Evolutionary conservation across 2,888 invertebrate genomes (phyloP), one percentile per base, ranked within the genome.

Genomic region (Azorinus chamasolen): DNA sequence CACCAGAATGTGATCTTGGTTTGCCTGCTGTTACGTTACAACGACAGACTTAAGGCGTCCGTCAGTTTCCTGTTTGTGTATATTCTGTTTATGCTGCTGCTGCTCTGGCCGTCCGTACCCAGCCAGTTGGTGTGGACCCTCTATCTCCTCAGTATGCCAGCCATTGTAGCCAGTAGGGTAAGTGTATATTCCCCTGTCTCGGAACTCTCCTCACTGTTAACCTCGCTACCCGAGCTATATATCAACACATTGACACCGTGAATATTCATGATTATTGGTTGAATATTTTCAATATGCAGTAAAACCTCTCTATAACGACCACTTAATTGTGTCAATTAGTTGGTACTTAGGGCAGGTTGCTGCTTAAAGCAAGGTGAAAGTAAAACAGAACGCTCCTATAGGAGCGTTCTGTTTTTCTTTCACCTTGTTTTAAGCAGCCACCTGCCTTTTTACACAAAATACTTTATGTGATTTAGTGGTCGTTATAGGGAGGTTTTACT

Each of bases 141-240:
- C 0, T 76, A 86, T 41, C 55, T 86, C 4, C 65, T 74, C 25
- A 82, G 83, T 41, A 76, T 86, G 70, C 85, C 85, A n/a, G 79
- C 78, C 2, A 61, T 83, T 2, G 73, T 79, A 18, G 64, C 66
- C 2, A 86, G 85, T 46, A 71, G 84, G 65, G 85, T 84, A 74
- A 69, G 85, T 69, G n/a, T 24, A n/a, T 12, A 41, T 14, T 12
- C 8, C 41, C 10, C 10, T 12, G 8, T 41, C 14, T 8, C 14
- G 8, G 8, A 41, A 41, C 8, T 41, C 8, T 41, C 41, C 14
- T 41, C 8, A 41, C 41, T 12, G 14, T 41, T 8, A 12, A 14
- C n/a, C n/a, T n/a, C n/a, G n/a, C n/a, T n/a, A n/a, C n/a, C n/a
- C n/a, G n/a, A n/a, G n/a, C n/a, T n/a, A n/a, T n/a, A n/a, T n/a